Conservation (phyloP, 1,140 invertebrate species). For the Panonychus citri region DNA sequence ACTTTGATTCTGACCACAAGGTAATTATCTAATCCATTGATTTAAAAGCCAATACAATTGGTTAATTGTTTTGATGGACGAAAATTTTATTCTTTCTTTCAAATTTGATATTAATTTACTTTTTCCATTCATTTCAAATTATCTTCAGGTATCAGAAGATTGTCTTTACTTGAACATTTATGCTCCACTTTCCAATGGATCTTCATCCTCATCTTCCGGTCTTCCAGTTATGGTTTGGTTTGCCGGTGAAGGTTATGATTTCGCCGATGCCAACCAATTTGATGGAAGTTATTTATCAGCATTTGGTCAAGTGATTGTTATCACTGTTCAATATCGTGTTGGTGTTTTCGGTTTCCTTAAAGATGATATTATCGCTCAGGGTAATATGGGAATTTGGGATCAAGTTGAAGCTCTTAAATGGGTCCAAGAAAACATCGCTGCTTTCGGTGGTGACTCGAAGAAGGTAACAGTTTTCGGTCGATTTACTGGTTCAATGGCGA, state of each 20-base stretch:
- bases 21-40: background rate
- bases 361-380: background rate
- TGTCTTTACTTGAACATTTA: conserved; percentile 18
- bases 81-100: background rate
- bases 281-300: conserved; percentile 13
- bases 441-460: conserved; percentile 69
- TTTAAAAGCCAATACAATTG: background rate
- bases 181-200: background rate
- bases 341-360: conserved; percentile 56
- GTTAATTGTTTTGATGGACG: background rate
- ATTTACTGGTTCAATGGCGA: conserved; percentile 16
- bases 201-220: background rate
- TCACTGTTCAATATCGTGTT: conserved; percentile 22
- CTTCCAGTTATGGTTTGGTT: conserved; percentile 17
- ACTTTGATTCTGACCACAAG: conserved; percentile 6
- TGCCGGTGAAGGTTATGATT: conserved; percentile 19
- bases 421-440: conserved; percentile 75
- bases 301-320: conserved; percentile 18
- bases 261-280: conserved; percentile 16
- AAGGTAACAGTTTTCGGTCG: conserved; percentile 70
- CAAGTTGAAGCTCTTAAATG: conserved; percentile 75
- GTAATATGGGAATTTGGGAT: conserved; percentile 84
- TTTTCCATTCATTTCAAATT: background rate
- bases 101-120: background rate
- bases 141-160: conserved; percentile 14